Evolutionary conservation across 2,888 invertebrate species (phyloP), one percentile per base, ranked within the genome.

Genomic region (Chalcis sispes): DNA sequence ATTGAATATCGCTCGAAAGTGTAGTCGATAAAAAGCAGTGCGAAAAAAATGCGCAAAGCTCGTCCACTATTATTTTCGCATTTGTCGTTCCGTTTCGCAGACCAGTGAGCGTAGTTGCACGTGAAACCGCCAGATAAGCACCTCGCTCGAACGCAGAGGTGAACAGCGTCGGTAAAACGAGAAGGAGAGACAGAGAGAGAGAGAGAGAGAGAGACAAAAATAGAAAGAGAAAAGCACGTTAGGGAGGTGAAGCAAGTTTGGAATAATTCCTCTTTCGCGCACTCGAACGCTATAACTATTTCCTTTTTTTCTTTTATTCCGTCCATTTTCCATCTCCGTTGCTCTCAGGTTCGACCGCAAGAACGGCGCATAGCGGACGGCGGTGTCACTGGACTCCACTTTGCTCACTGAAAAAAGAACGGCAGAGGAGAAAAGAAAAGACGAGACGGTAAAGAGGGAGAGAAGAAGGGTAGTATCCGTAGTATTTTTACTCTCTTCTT

Each of bases 81-180:
- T 66, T 54, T 29, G 56, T 36, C 36, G 25, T 48, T 25, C 27
- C 23, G 66, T 67, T 29, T 5, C 52, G 61, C 20, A 42, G 70
- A 13, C 50, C 70, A 20, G 54, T n/a, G 36, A 20, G 61, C 50
- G 25, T 32, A 52, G 65, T 56, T 32, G 72, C 29, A 66, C 61
- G 67, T 42, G 62, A 74, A 74, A 25, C 46, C 61, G 52, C 67
- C 61, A 67, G 74, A 74, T 74, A 74, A 74, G 62, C 59, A 29
- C 48, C 40, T 46, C 42, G 18, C 40, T 18, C 67, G 59, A 10
- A 18, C 58, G 48, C 13, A 15, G 20, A 18, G 1, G 8, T 7
- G 18, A 1, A 59, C 8, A 15, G 32, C 4, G 18, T 10, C 48
- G 48, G 32, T 13, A 25, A 25, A n/a, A 13, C 25, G 54, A 15